Conservation (phyloP, 1,140 invertebrate genomes). For the Stratiolaelaps scimitus region DNA sequence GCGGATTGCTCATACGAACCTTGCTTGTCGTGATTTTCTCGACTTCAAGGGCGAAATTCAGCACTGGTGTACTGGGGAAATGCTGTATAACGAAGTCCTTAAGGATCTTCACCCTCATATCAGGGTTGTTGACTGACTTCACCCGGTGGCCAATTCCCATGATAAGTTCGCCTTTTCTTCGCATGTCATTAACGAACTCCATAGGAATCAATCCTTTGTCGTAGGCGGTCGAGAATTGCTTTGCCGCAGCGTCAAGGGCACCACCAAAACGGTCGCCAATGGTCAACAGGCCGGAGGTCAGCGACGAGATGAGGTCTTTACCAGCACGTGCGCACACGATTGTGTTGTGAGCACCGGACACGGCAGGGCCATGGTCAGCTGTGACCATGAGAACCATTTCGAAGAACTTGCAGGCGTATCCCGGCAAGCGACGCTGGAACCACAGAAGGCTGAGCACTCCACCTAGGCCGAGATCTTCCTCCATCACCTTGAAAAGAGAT, state of each 20-base stretch:
- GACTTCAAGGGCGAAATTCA: slow-evolving; percentile 90
- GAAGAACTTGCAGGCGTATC: slow-evolving; percentile 90
- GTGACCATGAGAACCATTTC: slow-evolving; percentile 99
- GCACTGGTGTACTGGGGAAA: slow-evolving; percentile 79
- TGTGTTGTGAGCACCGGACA: slow-evolving; percentile 97
- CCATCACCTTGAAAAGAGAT: slow-evolving; percentile 49
- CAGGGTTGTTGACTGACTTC: slow-evolving; percentile 98
- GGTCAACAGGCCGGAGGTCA: slow-evolving; percentile 89
- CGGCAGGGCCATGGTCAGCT: slow-evolving; percentile 96
- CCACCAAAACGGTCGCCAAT: slow-evolving; percentile 98
- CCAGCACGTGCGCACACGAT: slow-evolving; percentile 97
- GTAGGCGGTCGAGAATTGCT: slow-evolving; percentile 89
- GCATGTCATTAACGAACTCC: slow-evolving; percentile 96
- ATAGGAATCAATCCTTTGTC: slow-evolving; percentile 85
- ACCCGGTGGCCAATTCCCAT: slow-evolving; percentile 98
- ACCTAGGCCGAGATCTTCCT: slow-evolving; percentile 73
- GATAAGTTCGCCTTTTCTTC: slow-evolving; percentile 91
- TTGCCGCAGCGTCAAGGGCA: slow-evolving; percentile 87
- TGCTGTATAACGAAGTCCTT: slow-evolving; percentile 89
- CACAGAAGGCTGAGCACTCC: slow-evolving; percentile 92
- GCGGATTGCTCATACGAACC: slow-evolving; percentile 37
- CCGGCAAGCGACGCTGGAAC: slow-evolving; percentile 91
- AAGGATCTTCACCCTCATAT: slow-evolving; percentile 87
- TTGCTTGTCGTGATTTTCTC: slow-evolving; percentile 98
- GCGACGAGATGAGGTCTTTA: slow-evolving; percentile 92